phyloP scores from a whole-genome alignment of 2,797 vertebrate species.

The Diglossa cyanea region DNA sequence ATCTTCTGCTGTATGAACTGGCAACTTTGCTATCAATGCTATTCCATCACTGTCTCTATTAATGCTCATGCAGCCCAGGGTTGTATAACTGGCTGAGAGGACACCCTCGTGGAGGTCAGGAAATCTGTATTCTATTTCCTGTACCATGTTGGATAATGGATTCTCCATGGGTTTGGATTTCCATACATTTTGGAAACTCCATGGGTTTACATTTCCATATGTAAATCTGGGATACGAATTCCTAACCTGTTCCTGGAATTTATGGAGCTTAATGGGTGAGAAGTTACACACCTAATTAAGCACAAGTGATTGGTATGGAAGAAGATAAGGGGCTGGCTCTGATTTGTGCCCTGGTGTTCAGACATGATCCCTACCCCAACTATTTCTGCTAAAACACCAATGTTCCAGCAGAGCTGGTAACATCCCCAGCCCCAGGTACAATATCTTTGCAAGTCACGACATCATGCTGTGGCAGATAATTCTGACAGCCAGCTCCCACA shows the following conservation, averaged over 20 bases:
- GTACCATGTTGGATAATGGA: neutral
- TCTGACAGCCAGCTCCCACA: neutral
- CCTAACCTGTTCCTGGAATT: neutral
- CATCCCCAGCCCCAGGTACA: neutral
- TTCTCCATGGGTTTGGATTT: neutral
- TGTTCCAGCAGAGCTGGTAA: neutral
- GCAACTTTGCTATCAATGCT: neutral
- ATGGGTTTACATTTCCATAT: neutral
- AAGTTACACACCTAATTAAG: neutral
- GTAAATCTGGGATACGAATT: slow-evolving; percentile 6
- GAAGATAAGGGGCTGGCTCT: neutral
- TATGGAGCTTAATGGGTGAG: neutral
- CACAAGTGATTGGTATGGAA: neutral
- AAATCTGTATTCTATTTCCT: neutral
- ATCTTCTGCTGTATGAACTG: neutral
- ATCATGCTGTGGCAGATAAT: neutral
- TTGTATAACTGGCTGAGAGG: neutral
- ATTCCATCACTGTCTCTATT: neutral
- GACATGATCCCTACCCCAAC: neutral
- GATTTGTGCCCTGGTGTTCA: neutral
- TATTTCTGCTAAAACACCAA: neutral
- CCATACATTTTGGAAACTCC: too few relatives aligned
- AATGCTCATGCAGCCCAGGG: neutral
- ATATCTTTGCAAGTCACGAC: neutral
- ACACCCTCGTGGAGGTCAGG: accelerated